These are phyloP conservation scores for Ovibos moschatus DNA, from an alignment of 2,113 vertebrate species.

Conservation along the genomic window DNA sequence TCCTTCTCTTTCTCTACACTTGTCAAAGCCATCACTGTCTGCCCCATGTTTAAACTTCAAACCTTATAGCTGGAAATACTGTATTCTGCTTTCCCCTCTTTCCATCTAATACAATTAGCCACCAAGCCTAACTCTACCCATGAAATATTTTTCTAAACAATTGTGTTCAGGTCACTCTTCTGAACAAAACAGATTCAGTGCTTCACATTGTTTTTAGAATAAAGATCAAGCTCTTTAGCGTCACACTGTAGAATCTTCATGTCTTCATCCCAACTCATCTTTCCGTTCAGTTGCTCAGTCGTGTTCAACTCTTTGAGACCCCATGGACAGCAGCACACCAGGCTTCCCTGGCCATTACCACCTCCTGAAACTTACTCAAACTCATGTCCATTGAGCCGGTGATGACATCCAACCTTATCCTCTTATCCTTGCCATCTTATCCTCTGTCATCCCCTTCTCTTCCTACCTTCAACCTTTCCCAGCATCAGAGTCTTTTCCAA, in stretches of 20 bases:
- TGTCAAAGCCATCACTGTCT: neutral
- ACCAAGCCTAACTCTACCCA: neutral
- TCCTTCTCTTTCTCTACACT: neutral
- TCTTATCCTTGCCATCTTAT: neutral
- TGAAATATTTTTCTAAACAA: neutral
- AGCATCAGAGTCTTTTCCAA: neutral
- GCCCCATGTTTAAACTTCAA: neutral
- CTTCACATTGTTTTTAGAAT: neutral
- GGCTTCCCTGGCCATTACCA: neutral
- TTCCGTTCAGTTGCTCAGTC: neutral
- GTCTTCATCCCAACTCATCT: neutral
- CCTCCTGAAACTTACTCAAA: neutral
- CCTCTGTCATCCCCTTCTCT: neutral
- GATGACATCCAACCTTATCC: neutral
- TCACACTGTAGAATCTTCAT: neutral
- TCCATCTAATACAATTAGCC: neutral
- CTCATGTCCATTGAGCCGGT: neutral
- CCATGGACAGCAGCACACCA: neutral
- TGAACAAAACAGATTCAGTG: neutral
- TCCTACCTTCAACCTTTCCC: neutral
- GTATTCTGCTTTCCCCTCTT: neutral
- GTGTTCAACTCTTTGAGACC: neutral
- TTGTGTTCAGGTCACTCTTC: neutral
- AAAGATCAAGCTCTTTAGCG: neutral
- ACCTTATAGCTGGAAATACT: neutral